phyloP scores from a whole-genome alignment of 2,888 invertebrate genomes.

The Heliconius ismenius region DNA sequence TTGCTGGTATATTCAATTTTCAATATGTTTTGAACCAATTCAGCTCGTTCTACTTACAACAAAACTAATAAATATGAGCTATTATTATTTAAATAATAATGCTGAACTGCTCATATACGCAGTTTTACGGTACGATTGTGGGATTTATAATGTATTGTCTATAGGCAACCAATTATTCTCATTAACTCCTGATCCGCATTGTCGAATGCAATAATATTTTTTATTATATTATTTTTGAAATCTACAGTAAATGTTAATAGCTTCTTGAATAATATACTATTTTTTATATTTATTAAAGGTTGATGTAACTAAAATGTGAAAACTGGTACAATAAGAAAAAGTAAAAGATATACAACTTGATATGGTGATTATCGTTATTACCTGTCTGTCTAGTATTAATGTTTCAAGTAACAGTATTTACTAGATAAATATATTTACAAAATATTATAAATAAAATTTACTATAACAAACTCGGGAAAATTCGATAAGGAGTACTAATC shows the following conservation, averaged over 20 bases:
- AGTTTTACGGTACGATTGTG: slow-evolving; percentile 69
- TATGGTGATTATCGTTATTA: too few species aligned
- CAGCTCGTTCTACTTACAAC: not conserved
- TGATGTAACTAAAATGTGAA: too few species aligned
- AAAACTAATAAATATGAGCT: not conserved
- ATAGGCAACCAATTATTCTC: slow-evolving; percentile 60
- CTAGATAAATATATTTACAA: too few species aligned
- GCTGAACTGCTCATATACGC: slow-evolving; percentile 55
- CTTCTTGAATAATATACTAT: not conserved
- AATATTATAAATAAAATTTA: not conserved
- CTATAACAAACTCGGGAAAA: not conserved
- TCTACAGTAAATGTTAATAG: not conserved
- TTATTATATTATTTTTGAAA: not conserved
- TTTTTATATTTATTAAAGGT: too few species aligned
- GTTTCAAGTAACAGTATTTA: too few species aligned
- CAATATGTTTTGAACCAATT: slow-evolving; percentile 3
- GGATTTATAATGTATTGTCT: slow-evolving; percentile 75
- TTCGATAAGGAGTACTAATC: too few species aligned
- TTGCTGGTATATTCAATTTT: not conserved
- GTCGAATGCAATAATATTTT: slow-evolving; percentile 4
- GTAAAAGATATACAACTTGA: too few species aligned
- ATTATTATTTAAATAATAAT: slow-evolving; percentile 15
- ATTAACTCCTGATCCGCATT: slow-evolving; percentile 59
- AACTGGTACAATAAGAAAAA: too few species aligned
- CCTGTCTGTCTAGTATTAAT: too few species aligned